Percentiles rank a stretch among this genome's conserved stretches.
These are phyloP conservation scores for Microplitis deprimator DNA, from an alignment of 2,888 invertebrate species.

Conservation along the genomic window DNA sequence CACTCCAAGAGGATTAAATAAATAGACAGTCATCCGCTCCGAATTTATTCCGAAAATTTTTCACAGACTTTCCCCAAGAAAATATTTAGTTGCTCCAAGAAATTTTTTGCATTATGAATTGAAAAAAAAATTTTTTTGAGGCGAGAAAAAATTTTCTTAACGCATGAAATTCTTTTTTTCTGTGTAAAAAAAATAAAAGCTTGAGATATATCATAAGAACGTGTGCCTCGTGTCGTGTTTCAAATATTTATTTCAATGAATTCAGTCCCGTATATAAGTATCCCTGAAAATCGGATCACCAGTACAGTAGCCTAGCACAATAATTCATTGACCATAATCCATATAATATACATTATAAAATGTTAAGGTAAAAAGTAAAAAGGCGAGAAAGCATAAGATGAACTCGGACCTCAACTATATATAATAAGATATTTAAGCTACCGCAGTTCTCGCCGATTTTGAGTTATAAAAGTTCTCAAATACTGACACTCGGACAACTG, in stretches of 20 bases:
- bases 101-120: no score
- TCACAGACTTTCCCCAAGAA: no score
- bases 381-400: slow-evolving; percentile 21
- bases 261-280: slow-evolving; percentile 25
- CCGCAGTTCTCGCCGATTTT: background rate
- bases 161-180: no score
- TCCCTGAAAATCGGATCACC: slow-evolving; percentile 41
- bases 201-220: background rate
- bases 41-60: no score
- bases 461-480: background rate
- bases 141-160: no score
- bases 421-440: background rate
- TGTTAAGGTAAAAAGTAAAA: slow-evolving; percentile 8
- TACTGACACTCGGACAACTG: background rate
- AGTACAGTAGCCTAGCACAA: background rate
- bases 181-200: no score
- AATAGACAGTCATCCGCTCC: no score
- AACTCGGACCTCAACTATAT: background rate
- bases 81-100: no score
- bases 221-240: slow-evolving; percentile 59
- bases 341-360: background rate
- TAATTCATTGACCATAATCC: background rate
- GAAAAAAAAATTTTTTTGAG: no score
- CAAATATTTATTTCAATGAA: slow-evolving; percentile 46
- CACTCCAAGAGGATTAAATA: no score